Percentiles rank a stretch among this genome's conserved stretches.
These are phyloP conservation scores for Cercopithecus petaurista DNA, from an alignment of 2,797 vertebrate species.

Conservation along the genomic window DNA sequence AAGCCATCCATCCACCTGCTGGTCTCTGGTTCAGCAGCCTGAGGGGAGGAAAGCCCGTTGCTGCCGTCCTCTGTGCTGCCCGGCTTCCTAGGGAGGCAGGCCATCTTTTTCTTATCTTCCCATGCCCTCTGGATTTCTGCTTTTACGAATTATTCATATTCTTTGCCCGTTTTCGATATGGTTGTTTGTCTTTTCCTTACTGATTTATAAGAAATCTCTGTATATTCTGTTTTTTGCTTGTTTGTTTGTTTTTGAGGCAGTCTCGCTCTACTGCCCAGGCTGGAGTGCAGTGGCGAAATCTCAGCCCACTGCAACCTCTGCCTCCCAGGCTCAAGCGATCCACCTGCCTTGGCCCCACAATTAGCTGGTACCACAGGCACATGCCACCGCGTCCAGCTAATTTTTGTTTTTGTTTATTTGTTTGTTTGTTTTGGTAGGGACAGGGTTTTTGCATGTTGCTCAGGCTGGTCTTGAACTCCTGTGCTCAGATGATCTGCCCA, in stretches of 20 bases:
- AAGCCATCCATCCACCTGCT: not conserved
- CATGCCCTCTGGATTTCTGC: not conserved
- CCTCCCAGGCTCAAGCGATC: not conserved
- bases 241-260: not conserved
- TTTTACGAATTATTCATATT: not conserved
- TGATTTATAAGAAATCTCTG: not conserved
- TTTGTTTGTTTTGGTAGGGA: not conserved
- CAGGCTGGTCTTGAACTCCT: not conserved
- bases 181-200: not conserved
- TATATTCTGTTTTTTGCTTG: not conserved
- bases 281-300: not conserved
- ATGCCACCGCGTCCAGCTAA: not conserved
- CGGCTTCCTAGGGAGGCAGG: rapidly evolving
- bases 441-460: not conserved
- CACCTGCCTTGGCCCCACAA: not conserved
- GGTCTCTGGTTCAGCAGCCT: rapidly evolving
- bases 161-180: not conserved
- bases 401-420: no score
- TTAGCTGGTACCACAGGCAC: not conserved
- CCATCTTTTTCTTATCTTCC: not conserved
- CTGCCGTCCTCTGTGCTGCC: not conserved
- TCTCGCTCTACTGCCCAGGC: not conserved
- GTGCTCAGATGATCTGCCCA: not conserved
- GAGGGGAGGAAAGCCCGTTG: not conserved
- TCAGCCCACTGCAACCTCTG: not conserved